A percentile compares a stretch with the other conserved stretches of the same genome.
These are phyloP conservation scores for Muricea muricata DNA, from an alignment of 92 coral and sea anemone species.

Conservation along the genomic window DNA sequence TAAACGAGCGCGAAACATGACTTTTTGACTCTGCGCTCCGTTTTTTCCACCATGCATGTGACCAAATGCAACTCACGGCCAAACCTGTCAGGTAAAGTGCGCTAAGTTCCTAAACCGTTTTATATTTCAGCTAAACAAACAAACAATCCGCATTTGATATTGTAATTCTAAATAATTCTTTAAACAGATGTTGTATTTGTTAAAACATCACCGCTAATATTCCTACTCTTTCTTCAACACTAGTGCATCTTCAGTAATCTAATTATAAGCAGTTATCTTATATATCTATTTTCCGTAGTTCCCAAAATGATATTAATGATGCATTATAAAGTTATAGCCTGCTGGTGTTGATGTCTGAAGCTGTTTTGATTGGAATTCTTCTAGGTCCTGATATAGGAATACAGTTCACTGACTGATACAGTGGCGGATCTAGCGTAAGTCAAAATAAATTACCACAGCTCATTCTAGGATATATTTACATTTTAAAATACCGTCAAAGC, in stretches of 20 bases:
- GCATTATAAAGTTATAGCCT: neutral
- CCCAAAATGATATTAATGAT: neutral
- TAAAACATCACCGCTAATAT: conserved; percentile 7
- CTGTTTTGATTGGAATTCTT: no score
- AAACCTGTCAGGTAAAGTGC: neutral
- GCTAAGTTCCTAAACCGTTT: neutral
- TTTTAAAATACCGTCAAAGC: no score
- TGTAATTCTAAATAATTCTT: neutral
- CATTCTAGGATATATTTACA: no score
- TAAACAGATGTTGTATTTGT: conserved; percentile 31
- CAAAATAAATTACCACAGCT: no score
- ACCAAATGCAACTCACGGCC: no score
- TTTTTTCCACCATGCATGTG: no score
- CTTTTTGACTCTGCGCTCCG: no score
- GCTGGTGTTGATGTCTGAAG: neutral
- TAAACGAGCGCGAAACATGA: no score
- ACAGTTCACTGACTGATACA: no score
- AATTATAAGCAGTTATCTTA: conserved; percentile 1
- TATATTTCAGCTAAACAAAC: conserved; percentile 35
- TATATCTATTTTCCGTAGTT: neutral
- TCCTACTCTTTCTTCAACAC: conserved; percentile 7
- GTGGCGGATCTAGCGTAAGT: no score
- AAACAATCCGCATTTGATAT: conserved; percentile 14
- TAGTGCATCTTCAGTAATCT: conserved; percentile 9
- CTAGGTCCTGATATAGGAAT: neutral